Evolutionary conservation across 2,888 invertebrate species (phyloP).

Genomic region (Pammene fasciana): DNA sequence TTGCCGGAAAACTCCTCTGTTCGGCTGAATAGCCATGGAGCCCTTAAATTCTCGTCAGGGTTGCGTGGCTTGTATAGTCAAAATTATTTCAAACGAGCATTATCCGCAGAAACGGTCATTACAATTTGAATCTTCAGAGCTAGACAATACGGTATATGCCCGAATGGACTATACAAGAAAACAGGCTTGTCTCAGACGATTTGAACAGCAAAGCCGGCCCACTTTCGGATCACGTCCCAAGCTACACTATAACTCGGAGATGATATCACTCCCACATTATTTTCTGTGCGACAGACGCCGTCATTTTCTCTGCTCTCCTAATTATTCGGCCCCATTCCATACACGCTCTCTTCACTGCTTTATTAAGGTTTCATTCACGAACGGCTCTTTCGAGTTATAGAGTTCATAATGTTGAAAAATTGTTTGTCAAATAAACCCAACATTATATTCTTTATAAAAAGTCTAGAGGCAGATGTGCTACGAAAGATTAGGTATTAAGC

Average conservation of each 20-base stretch:
- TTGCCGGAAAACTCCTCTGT: constrained; percentile 24
- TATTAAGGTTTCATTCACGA: constrained; percentile 12
- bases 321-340: constrained; percentile 32
- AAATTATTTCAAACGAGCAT: constrained; percentile 1
- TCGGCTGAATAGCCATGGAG: constrained; percentile 54
- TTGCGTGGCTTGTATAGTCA: constrained; percentile 41
- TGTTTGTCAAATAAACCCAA: too few species aligned
- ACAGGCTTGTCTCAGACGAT: not conserved
- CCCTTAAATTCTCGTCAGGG: constrained; percentile 56
- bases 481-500: too few species aligned
- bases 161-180: not conserved
- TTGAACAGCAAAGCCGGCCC: constrained; percentile 52
- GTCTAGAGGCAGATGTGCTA: too few species aligned
- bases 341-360: constrained; percentile 21
- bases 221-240: constrained; percentile 59
- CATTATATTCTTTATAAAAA: too few species aligned
- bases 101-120: not conserved
- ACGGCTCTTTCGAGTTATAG: constrained; percentile 6
- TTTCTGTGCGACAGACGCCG: constrained; percentile 13
- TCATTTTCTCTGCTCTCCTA: constrained; percentile 36
- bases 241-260: constrained; percentile 49
- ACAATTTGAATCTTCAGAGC: not conserved
- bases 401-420: not conserved
- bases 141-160: not conserved
- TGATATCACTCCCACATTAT: constrained; percentile 48